Conservation (phyloP, 2,888 invertebrate species). For the Syritta pipiens region DNA sequence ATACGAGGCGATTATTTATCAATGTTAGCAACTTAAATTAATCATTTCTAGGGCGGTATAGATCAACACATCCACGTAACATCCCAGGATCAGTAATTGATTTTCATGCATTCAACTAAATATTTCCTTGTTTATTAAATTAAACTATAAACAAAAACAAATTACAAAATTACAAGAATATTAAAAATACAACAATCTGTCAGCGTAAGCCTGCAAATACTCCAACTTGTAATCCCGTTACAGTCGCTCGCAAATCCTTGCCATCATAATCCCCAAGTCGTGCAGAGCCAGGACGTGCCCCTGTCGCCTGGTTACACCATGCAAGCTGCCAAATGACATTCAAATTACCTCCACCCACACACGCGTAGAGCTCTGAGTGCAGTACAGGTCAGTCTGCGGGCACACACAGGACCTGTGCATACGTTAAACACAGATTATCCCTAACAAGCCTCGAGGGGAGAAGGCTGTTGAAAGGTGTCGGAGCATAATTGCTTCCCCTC, state of each 20-base stretch:
- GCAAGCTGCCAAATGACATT: slow-evolving; percentile 28
- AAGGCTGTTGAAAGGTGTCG: not conserved
- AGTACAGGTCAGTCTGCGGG: slow-evolving; percentile 14
- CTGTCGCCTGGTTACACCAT: too few relatives aligned
- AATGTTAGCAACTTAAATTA: too few relatives aligned
- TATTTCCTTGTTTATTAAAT: slow-evolving; percentile 1
- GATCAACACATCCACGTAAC: too few relatives aligned
- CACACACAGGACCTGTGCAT: slow-evolving; percentile 32
- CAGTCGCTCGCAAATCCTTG: slow-evolving; percentile 29
- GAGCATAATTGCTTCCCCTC: slow-evolving; percentile 43
- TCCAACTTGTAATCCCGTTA: slow-evolving; percentile 41
- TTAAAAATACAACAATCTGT: slow-evolving; percentile 31
- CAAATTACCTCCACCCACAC: slow-evolving; percentile 12
- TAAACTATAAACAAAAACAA: slow-evolving; percentile 3
- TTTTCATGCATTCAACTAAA: too few relatives aligned
- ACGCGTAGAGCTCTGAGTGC: slow-evolving; percentile 22
- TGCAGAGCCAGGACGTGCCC: too few relatives aligned
- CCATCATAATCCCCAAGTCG: not conserved
- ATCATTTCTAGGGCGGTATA: too few relatives aligned
- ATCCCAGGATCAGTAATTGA: too few relatives aligned
- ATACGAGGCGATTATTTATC: too few relatives aligned
- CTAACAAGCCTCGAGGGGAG: slow-evolving; percentile 40
- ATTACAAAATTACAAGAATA: slow-evolving; percentile 9
- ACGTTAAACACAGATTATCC: slow-evolving; percentile 53
- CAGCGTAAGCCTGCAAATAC: slow-evolving; percentile 30